Percentiles rank a stretch among this genome's conserved stretches.
These are phyloP conservation scores for Callipepla californica DNA, from an alignment of 2,113 vertebrate species.

Conservation along the genomic window DNA sequence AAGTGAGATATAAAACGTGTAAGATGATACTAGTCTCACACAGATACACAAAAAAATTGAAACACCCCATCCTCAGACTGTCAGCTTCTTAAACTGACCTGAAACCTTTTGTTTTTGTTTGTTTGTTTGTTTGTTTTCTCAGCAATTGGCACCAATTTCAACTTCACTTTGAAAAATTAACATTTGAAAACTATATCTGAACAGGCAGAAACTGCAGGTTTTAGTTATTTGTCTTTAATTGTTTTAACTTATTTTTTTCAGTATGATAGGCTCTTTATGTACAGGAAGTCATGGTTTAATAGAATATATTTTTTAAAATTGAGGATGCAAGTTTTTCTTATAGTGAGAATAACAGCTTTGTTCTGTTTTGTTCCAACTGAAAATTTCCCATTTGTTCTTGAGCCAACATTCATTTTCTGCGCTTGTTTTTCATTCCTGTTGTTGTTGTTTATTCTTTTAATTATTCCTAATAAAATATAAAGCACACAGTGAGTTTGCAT, in stretches of 20 bases:
- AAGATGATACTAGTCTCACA: background rate
- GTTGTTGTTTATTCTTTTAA: background rate
- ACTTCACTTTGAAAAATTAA: background rate
- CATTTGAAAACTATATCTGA: background rate
- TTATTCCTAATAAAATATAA: background rate
- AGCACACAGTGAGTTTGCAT: background rate
- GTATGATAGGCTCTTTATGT: background rate
- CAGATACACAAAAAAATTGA: background rate
- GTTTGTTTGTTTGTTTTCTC: background rate
- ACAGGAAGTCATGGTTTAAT: background rate
- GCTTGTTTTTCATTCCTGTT: background rate
- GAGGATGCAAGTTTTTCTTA: background rate
- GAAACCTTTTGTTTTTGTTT: no score
- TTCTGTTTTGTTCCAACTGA: background rate
- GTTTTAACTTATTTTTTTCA: constrained; percentile 1
- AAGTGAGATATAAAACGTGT: background rate
- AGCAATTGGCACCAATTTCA: background rate
- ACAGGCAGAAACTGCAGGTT: background rate
- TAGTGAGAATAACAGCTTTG: background rate
- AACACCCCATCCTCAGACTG: background rate
- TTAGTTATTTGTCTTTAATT: background rate
- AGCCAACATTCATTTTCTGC: background rate
- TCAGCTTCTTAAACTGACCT: background rate
- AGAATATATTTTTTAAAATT: background rate
- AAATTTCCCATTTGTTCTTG: background rate